phyloP scores from a whole-genome alignment of 1,140 invertebrate species.

The Zaprionus taronus region DNA sequence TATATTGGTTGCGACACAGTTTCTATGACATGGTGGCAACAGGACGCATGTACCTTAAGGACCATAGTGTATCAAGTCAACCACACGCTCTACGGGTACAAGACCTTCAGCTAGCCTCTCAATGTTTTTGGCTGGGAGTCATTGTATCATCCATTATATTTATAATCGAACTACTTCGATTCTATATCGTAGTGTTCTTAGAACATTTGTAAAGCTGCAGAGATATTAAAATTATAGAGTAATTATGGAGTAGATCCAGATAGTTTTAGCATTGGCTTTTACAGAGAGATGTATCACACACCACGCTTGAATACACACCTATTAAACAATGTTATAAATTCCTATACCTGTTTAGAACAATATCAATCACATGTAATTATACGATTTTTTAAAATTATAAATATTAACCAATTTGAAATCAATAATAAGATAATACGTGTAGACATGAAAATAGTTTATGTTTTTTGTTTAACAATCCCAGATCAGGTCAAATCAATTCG shows the following conservation, averaged over 20 bases:
- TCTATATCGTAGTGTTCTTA: conserved; percentile 55
- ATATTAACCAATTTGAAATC: no score
- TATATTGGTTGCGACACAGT: conserved; percentile 43
- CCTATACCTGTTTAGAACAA: no score
- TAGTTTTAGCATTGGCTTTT: background rate
- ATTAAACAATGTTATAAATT: no score
- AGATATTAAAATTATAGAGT: background rate
- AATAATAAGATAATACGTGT: no score
- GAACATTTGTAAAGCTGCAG: conserved; percentile 51
- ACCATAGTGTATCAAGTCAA: conserved; percentile 37
- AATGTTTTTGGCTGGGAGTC: conserved; percentile 17
- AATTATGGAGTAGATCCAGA: no score
- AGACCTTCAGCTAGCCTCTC: conserved; percentile 37
- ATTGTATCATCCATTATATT: conserved; percentile 37
- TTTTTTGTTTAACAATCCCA: no score
- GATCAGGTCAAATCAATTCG: no score
- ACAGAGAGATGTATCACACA: background rate
- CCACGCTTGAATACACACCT: no score
- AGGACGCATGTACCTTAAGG: conserved; percentile 57
- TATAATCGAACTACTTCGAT: conserved; percentile 47
- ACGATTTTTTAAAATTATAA: no score
- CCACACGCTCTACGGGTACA: conserved; percentile 10
- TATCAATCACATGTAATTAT: no score
- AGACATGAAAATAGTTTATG: no score
- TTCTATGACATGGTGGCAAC: conserved; percentile 62